Evolutionary conservation across 1,140 invertebrate genomes (phyloP).

Genomic region (Tetragonula clypearis): DNA sequence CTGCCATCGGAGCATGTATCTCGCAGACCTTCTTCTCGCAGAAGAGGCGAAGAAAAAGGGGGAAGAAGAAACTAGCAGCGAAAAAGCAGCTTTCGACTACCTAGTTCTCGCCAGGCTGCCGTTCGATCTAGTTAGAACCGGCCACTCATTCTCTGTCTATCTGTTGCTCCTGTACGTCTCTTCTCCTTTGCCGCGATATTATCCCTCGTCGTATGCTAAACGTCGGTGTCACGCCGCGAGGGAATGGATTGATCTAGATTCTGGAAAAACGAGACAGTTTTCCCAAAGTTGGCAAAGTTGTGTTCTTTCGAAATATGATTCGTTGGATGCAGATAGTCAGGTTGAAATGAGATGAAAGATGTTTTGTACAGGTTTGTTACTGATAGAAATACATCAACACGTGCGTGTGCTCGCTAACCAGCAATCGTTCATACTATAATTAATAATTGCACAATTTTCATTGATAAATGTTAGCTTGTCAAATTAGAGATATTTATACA

Average conservation of each 20-base stretch:
- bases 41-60: constrained; percentile 39
- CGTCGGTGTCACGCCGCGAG: neutral
- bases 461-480: too few species aligned
- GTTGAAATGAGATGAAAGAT: too few species aligned
- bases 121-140: constrained; percentile 65
- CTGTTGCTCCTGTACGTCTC: too few species aligned
- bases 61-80: constrained; percentile 47
- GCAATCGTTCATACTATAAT: too few species aligned
- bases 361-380: too few species aligned
- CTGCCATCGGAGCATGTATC: constrained; percentile 56
- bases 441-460: too few species aligned
- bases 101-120: constrained; percentile 64
- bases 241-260: neutral
- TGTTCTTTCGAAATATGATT: neutral
- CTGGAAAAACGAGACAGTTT: neutral
- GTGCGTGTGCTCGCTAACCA: too few species aligned
- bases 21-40: constrained; percentile 8
- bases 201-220: neutral
- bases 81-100: constrained; percentile 69
- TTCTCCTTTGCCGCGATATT: neutral
- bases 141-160: neutral
- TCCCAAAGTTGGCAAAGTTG: neutral
- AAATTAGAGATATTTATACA: too few species aligned
- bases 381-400: too few species aligned
- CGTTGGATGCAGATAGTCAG: neutral